These are phyloP conservation scores for Euura saliciscinereae DNA, from an alignment of 1,140 invertebrate genomes.

Conservation along the genomic window DNA sequence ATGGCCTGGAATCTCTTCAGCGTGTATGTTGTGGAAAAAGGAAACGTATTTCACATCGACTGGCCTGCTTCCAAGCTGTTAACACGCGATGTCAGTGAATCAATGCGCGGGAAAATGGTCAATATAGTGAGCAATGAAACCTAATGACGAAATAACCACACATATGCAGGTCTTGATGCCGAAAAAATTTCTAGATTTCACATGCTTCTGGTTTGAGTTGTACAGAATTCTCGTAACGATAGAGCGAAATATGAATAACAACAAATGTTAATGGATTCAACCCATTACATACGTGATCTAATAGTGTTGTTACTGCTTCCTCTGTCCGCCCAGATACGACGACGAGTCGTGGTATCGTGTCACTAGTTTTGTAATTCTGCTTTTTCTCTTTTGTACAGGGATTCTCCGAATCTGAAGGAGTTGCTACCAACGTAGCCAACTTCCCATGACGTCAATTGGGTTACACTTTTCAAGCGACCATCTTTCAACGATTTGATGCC, in stretches of 20 bases:
- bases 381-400: constrained; percentile 60
- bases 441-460: constrained; percentile 67
- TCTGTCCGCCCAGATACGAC: constrained; percentile 64
- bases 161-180: too few species aligned
- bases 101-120: too few species aligned
- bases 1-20: constrained; percentile 61
- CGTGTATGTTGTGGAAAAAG: constrained; percentile 56
- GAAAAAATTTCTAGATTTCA: too few species aligned
- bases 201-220: too few species aligned
- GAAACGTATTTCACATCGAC: constrained; percentile 64
- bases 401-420: constrained; percentile 86
- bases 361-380: constrained; percentile 57
- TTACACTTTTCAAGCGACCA: constrained; percentile 74
- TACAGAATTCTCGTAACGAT: too few species aligned
- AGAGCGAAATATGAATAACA: too few species aligned
- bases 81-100: too few species aligned
- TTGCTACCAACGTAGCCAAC: constrained; percentile 71
- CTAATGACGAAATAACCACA: too few species aligned
- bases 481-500: constrained; percentile 75
- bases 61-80: constrained; percentile 44
- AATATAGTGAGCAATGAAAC: too few species aligned
- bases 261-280: neutral
- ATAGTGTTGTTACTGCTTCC: constrained; percentile 69
- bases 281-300: constrained; percentile 62
- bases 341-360: constrained; percentile 61